Conservation (phyloP, 2,113 vertebrate genomes). For the Mola mola region DNA sequence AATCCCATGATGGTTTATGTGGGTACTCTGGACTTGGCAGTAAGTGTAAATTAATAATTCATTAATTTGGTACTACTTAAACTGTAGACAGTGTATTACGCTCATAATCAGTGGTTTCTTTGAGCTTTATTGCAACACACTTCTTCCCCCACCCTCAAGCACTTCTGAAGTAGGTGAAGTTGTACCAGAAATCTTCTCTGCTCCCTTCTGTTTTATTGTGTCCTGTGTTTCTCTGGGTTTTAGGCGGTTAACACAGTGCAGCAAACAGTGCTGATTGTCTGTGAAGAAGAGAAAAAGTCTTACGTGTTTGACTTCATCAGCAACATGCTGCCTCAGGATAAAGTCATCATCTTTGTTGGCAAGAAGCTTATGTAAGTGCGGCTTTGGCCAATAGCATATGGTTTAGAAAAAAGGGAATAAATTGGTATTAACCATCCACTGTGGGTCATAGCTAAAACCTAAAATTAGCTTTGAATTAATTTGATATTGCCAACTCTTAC, state of each 20-base stretch:
- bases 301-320: slow-evolving; percentile 87
- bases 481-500: fast-evolving
- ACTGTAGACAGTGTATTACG: too few species aligned
- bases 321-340: slow-evolving; percentile 88
- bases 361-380: slow-evolving; percentile 89
- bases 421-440: too few species aligned
- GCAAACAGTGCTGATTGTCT: slow-evolving; percentile 87
- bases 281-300: slow-evolving; percentile 90
- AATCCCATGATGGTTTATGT: slow-evolving; percentile 96
- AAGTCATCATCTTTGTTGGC: slow-evolving; percentile 94
- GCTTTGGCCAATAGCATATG: neutral
- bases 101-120: too few species aligned
- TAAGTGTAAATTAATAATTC: slow-evolving; percentile 73
- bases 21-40: slow-evolving; percentile 93
- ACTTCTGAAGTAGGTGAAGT: too few species aligned
- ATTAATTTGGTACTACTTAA: neutral
- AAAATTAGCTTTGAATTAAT: neutral
- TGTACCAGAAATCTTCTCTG: neutral
- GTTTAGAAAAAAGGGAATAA: neutral
- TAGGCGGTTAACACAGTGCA: slow-evolving; percentile 92
- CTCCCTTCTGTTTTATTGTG: neutral
- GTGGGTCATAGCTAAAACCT: too few species aligned
- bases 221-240: slow-evolving; percentile 24
- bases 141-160: too few species aligned
- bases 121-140: too few species aligned